A percentile compares a stretch with the other conserved stretches of the same genome.
Conservation (phyloP, 2,113 vertebrate species). For the Sylvia atricapilla region DNA sequence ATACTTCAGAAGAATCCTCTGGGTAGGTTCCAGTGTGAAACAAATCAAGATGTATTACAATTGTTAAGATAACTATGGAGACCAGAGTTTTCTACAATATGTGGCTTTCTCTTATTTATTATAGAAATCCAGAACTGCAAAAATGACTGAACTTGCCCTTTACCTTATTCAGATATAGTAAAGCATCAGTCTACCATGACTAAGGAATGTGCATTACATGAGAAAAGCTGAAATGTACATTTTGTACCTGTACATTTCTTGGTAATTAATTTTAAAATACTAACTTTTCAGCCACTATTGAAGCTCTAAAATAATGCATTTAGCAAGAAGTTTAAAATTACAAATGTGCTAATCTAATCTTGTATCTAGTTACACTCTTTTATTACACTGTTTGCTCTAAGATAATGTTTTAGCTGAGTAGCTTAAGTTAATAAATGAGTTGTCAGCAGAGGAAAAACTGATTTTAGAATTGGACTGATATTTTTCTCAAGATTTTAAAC, state of each 20-base stretch:
- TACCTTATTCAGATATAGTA: neutral
- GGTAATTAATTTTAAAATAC: neutral
- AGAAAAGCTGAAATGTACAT: neutral
- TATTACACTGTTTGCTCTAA: neutral
- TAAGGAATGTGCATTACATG: neutral
- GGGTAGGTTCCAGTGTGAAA: neutral
- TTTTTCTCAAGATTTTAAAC: neutral
- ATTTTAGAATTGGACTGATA: neutral
- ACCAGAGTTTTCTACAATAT: neutral
- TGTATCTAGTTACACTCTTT: neutral
- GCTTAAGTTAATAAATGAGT: neutral
- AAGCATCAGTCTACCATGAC: neutral
- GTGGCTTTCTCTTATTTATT: neutral
- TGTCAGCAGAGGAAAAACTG: neutral
- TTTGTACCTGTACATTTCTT: neutral
- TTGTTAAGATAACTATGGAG: neutral
- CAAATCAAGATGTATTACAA: neutral
- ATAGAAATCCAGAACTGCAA: neutral
- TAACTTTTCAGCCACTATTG: neutral
- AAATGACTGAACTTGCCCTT: neutral
- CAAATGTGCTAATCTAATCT: neutral
- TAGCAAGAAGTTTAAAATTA: neutral
- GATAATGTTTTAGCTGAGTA: neutral
- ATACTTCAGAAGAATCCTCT: neutral
- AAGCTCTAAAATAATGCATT: neutral